Evolutionary conservation across 2,888 invertebrate genomes (phyloP), one percentile per base, ranked within the genome.

Genomic region (Oxycera nigricornis): DNA sequence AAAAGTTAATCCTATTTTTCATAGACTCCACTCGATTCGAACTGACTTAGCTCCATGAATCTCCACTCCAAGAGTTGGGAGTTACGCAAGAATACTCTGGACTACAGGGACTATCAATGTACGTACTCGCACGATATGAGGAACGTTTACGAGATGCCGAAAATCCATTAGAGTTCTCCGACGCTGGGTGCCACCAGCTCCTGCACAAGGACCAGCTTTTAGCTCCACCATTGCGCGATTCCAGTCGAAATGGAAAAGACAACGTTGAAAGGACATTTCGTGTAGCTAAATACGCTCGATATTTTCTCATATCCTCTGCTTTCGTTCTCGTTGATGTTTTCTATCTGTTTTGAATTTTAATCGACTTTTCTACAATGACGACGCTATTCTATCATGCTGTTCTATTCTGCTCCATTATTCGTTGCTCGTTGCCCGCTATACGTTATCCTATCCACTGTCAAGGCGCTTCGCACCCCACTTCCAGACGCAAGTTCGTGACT

Each of bases 271-370:
- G 30, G 65, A 65, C 65, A 65, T 22, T 65, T 65, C 22, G 17
- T 24, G 9, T 39, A 62, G 62, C 39, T 17, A 39, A 62, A 39
- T 62, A 41, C 65, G 65, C 41, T 41, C 65, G 14, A 41, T 65
- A 41, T 24, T 41, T 65, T 65, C 65, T 11, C 41, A 22, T 35
- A 24, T 65, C 39, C 39, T 65, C 24, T 26, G 22, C 2, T 24
- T 22, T 9, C 55, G 22, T 55, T 20, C 41, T 22, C 22, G 41
- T 41, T 35, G 65, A 65, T 65, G 65, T 22, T 26, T 65, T 65
- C 65, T 65, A 65, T 65, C 65, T 65, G 65, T 65, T 65, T 65
- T 65, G 65, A 65, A 65, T 65, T 65, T 65, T 65, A 65, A 65
- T 65, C 65, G 65, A 65, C 65, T 65, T 65, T 65, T 65, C 65